phyloP scores from a whole-genome alignment of 2,888 invertebrate species.

The Chromoteleia sp. region DNA sequence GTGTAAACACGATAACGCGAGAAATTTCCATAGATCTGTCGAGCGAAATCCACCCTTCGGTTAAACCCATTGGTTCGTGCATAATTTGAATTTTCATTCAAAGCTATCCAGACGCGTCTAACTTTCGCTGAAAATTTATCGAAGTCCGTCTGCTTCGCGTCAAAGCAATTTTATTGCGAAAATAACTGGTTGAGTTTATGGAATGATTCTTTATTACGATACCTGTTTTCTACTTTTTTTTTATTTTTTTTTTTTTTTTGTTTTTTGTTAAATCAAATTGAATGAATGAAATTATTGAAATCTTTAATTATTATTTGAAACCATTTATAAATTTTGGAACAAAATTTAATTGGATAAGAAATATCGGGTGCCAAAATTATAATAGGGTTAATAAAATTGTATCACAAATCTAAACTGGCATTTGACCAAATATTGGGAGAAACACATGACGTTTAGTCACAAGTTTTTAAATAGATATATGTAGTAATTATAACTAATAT shows the following conservation, averaged over 20 bases:
- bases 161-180: neutral
- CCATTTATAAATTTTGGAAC: too few species aligned
- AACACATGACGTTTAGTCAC: neutral
- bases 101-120: neutral
- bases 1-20: constrained; percentile 43
- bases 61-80: constrained; percentile 10
- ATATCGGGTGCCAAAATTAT: constrained; percentile 21
- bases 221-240: too few species aligned
- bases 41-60: constrained; percentile 9
- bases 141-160: too few species aligned
- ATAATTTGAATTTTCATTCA: constrained; percentile 27
- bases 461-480: too few species aligned
- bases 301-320: neutral
- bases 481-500: too few species aligned
- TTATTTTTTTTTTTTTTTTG: too few species aligned
- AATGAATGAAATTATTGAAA: too few species aligned
- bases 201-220: too few species aligned
- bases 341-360: constrained; percentile 23
- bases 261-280: too few species aligned
- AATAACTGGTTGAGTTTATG: neutral
- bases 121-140: constrained; percentile 11
- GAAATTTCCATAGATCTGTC: constrained; percentile 11
- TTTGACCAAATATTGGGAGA: constrained; percentile 17
- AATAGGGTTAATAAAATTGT: constrained; percentile 17
- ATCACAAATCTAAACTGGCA: constrained; percentile 22